Conservation (phyloP, 2,113 vertebrate genomes). For the Neotragus moschatus region DNA sequence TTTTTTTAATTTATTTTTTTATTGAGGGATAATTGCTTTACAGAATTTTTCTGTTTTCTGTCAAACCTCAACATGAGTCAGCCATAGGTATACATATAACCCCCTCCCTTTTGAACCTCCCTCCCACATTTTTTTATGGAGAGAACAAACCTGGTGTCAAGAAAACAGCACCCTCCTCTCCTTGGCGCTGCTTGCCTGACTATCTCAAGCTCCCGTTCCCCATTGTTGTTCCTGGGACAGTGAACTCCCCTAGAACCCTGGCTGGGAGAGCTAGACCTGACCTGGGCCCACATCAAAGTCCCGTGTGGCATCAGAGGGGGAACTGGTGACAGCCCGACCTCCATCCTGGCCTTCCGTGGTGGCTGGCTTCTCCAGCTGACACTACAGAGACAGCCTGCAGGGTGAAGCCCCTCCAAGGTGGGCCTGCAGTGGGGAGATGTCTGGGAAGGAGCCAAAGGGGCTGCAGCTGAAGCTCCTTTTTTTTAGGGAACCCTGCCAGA, state of each 20-base stretch:
- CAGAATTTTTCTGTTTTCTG: neutral
- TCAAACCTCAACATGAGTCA: neutral
- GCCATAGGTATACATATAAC: neutral
- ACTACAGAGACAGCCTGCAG: accelerated
- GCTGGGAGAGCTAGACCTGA: neutral
- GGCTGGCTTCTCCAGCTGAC: too few relatives aligned
- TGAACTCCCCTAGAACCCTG: neutral
- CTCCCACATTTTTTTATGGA: neutral
- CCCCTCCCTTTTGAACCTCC: neutral
- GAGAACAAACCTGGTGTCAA: neutral
- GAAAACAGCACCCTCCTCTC: neutral
- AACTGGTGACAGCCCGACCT: accelerated
- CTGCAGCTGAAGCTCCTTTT: neutral
- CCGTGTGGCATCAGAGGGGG: neutral
- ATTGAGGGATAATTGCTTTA: neutral
- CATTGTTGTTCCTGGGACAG: neutral
- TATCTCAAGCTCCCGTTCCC: neutral
- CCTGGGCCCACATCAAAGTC: neutral
- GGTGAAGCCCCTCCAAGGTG: neutral
- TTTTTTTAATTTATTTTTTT: neutral
- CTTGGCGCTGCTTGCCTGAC: neutral
- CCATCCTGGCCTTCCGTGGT: neutral
- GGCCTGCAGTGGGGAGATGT: neutral
- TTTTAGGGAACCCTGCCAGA: too few relatives aligned
- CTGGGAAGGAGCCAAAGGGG: neutral